Evolutionary conservation across 2,888 invertebrate genomes (phyloP).

Genomic region (Ganaspis brasiliensis): DNA sequence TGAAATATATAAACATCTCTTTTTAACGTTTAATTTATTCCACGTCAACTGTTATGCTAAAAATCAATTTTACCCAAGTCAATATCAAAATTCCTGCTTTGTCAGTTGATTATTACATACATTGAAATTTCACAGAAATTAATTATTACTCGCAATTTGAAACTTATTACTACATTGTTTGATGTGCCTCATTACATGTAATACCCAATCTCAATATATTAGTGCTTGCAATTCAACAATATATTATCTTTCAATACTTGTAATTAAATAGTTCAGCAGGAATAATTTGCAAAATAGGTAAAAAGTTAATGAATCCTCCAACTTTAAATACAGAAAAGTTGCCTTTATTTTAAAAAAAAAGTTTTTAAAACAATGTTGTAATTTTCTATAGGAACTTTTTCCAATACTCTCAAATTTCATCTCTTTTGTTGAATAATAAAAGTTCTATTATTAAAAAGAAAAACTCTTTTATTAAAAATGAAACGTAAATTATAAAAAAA

Average conservation of each 20-base stretch:
- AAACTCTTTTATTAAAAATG: neutral
- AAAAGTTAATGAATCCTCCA: too few relatives aligned
- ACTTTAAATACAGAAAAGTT: too few relatives aligned
- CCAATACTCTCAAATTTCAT: neutral
- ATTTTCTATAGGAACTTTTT: neutral
- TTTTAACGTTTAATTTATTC: too few relatives aligned
- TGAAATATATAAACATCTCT: too few relatives aligned
- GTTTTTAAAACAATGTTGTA: neutral
- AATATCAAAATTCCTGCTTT: slow-evolving; percentile 5
- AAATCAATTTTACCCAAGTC: neutral
- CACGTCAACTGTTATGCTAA: neutral
- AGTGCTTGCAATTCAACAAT: too few relatives aligned
- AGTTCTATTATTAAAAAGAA: neutral
- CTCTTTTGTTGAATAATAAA: neutral
- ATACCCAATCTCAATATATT: too few relatives aligned
- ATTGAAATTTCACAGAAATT: neutral
- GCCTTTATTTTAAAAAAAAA: neutral
- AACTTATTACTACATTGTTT: neutral
- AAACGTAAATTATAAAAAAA: neutral
- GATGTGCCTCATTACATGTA: too few relatives aligned
- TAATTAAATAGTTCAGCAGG: too few relatives aligned
- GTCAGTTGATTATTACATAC: slow-evolving; percentile 5
- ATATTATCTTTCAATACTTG: too few relatives aligned
- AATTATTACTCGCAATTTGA: neutral
- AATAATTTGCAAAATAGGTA: too few relatives aligned